phyloP scores from a whole-genome alignment of 2,888 invertebrate genomes.

The Thymelicus acteon region DNA sequence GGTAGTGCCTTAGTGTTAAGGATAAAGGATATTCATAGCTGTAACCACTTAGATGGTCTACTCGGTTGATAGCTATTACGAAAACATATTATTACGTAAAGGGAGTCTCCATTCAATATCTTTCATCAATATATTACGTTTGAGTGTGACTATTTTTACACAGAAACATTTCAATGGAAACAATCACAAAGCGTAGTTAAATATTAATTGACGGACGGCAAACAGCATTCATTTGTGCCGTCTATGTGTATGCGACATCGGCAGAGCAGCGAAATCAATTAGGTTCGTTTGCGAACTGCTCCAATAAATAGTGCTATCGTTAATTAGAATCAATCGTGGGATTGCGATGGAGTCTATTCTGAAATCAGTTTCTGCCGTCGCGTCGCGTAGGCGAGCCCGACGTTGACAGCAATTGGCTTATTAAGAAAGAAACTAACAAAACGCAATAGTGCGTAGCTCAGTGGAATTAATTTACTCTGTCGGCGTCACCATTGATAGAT shows the following conservation, averaged over 20 bases:
- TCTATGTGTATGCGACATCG: conserved; percentile 52
- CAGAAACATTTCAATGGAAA: conserved; percentile 15
- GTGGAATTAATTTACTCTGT: conserved; percentile 60
- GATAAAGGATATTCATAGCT: too few relatives aligned
- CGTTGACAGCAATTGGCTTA: conserved; percentile 74
- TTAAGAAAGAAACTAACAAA: conserved; percentile 68
- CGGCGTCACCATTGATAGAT: conserved; percentile 49
- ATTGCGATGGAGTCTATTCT: conserved; percentile 74
- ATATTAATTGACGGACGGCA: conserved; percentile 58
- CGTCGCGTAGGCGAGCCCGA: conserved; percentile 62
- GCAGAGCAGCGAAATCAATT: conserved; percentile 75
- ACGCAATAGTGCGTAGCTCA: conserved; percentile 59
- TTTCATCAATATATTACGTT: neutral
- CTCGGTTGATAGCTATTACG: too few relatives aligned
- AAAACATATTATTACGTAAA: too few relatives aligned
- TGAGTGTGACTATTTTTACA: conserved; percentile 5
- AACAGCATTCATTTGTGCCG: conserved; percentile 54
- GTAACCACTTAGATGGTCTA: too few relatives aligned
- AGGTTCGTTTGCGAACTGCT: conserved; percentile 78
- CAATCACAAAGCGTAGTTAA: conserved; percentile 41
- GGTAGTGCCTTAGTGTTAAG: too few relatives aligned
- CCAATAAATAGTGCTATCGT: conserved; percentile 83
- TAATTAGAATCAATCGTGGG: conserved; percentile 84
- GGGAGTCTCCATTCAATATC: too few relatives aligned
- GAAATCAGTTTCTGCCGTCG: conserved; percentile 66